Evolutionary conservation across 2,797 vertebrate genomes (phyloP), one percentile per base, ranked within the genome.

Genomic region (Hippocampus kuda): DNA sequence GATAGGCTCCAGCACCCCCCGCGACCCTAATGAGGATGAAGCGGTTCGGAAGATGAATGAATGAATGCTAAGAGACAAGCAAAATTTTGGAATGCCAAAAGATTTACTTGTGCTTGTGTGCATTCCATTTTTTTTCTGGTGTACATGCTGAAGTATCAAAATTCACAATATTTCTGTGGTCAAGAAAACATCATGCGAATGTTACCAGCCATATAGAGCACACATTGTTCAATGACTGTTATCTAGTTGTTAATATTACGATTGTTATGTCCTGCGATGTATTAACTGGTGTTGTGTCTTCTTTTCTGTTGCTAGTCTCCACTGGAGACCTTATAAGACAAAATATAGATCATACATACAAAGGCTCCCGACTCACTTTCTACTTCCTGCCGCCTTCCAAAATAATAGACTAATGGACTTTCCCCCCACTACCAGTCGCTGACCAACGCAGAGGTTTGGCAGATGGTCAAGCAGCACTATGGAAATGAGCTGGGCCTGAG

Each of bases 381-480:
- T 51, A 62, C 65, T 27, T 67, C 20, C 49, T 54, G 65, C 46
- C 16, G 48, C 48, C 18, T 57, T 57, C 4, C 26, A 65, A 66
- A 22, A 27, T 18, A n/a, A 53, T 12, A 11, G 42, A 38, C 20
- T n/a, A n/a, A 22, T 12, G n/a, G 30, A 20, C 18, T 27, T 61
- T 42, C n/a, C 9, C 12, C 11, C 18, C 1, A 0, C 9, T 65
- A 73, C 38, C 76, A 93, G 92, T 70, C 80, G 75, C 84, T 98
- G 81, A 95, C 87, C 68, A 86, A 85, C 73, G 74, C 75, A 59
- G 94, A 97, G 80, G 91, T 96, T 72, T 93, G 92, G 93, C 94
- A 95, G 74, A 92, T 94, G 89, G 90, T 99, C 8, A 95, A 91
- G 81, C 94, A 95, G 87, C 94, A 94, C 84, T 98, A 98, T 94